Conservation (phyloP, 2,113 vertebrate genomes). For the Pholis gunnellus region DNA sequence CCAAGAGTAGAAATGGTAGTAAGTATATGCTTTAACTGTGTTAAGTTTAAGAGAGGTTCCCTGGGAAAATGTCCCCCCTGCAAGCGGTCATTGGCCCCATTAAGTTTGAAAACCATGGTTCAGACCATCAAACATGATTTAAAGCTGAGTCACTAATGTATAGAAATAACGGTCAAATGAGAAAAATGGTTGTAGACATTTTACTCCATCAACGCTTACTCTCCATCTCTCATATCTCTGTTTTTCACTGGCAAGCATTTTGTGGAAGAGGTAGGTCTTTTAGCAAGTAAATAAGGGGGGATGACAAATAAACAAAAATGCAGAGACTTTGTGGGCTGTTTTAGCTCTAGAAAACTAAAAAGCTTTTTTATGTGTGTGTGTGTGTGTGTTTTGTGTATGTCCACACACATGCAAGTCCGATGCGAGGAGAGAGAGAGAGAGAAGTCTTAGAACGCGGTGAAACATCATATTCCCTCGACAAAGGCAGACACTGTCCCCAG, state of each 20-base stretch:
- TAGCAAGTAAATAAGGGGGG: background rate
- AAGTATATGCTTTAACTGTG: background rate
- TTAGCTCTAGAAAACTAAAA: background rate
- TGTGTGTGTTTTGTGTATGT: background rate
- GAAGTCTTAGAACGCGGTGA: constrained; percentile 50
- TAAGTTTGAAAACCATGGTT: background rate
- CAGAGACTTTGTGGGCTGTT: background rate
- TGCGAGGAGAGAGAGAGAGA: constrained; percentile 16
- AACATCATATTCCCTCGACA: constrained; percentile 71
- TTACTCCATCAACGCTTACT: background rate
- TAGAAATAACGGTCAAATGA: background rate
- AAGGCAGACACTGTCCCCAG: constrained; percentile 62
- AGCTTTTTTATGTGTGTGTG: background rate
- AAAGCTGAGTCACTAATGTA: background rate
- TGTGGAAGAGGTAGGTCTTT: background rate
- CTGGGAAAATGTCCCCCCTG: background rate
- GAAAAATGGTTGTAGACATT: background rate
- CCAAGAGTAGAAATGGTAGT: background rate
- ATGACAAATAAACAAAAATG: constrained; percentile 12
- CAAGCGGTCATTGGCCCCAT: background rate
- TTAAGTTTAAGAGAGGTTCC: background rate
- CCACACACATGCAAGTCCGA: background rate
- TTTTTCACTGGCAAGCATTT: background rate
- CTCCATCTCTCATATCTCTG: background rate
- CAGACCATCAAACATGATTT: background rate